Base-by-base conservation (phyloP, 2,888 invertebrate genomes). In the Drosophila percnosoma region DNA sequence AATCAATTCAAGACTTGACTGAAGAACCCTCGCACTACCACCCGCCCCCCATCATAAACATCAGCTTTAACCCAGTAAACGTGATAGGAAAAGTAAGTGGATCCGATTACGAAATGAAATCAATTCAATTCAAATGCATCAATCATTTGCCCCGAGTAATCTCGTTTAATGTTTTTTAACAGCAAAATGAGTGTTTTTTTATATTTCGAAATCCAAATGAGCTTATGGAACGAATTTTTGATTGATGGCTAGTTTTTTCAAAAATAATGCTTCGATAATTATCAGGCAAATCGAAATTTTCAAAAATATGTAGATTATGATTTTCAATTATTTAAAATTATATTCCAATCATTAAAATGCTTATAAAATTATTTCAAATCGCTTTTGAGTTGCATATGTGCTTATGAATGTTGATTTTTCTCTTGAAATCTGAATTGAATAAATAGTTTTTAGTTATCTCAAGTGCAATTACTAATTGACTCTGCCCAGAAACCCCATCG, bases 151-250 rank as follows among this genome's bases (percentile, higher is more conserved):
- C 29, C 52, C 48, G 38, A 71, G 62, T 53, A 71, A 80, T 64
- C 71, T 67, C 45, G 29, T 53, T 15, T 42, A 67, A 51, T 55
- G 64, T 36, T 8, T 63, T 48, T 63, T 54, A 34, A 38, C 55
- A 34, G 31, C 62, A 54, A 70, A 52, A 40, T 55, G 60, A 52
- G 48, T 59, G 48, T 55, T 49, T 68, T 29, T 38, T 59, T 65
- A 24, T 29, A 29, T 62, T 67, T 57, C 27, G 33, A 65, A 69
- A 72, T 65, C 68, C 45, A 73, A 70, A 72, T 66, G 52, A 88
- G 83, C 89, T 83, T 83, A 70, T 81, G 84, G 74, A 87, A 73
- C 82, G 73, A 78, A 89, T 89, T 78, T 78, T 81, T 84, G 89
- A 84, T 89, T 84, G 89, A 89, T 84, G 66, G 13, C 3, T 48